These are phyloP conservation scores for Ascidia mentula DNA, from an alignment of 23 tunicate genomes.

Conservation along the genomic window DNA sequence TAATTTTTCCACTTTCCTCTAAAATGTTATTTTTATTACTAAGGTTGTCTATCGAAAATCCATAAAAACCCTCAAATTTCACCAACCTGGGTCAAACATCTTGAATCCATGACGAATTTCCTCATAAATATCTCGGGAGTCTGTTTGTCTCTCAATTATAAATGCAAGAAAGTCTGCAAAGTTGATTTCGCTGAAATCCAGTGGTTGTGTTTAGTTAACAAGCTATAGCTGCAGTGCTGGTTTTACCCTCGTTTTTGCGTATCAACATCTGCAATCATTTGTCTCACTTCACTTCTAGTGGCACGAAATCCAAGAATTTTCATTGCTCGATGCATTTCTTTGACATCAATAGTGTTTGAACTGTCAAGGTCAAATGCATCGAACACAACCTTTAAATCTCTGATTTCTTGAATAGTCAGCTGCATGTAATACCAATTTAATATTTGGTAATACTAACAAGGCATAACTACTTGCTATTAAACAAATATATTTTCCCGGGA, in stretches of 20 bases:
- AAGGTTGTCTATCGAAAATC: not conserved
- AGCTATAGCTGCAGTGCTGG: not conserved
- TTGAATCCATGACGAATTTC: conserved; percentile 90
- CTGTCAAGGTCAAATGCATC: conserved; percentile 91
- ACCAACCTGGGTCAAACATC: conserved; percentile 54
- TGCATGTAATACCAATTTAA: conserved; percentile 24
- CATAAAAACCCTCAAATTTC: not conserved
- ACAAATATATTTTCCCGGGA: no score
- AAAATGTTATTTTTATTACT: not conserved
- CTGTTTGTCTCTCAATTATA: conserved; percentile 74
- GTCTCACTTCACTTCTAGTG: conserved; percentile 56
- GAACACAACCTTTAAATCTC: conserved; percentile 82
- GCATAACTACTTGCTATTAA: no score
- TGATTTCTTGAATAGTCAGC: conserved; percentile 88
- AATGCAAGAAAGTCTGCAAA: conserved; percentile 71
- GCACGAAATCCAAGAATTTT: conserved; percentile 82
- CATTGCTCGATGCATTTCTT: conserved; percentile 84
- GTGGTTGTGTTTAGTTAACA: not conserved
- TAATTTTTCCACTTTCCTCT: conserved; percentile 76
- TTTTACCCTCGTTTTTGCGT: conserved; percentile 65
- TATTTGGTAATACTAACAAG: no score
- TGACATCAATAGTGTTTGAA: conserved; percentile 70
- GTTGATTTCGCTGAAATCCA: conserved; percentile 46
- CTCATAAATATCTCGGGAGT: conserved; percentile 82
- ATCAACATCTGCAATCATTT: conserved; percentile 88